Evolutionary conservation across 1,140 invertebrate species (phyloP), one percentile per base, ranked within the genome.

Genomic region (Battus philenor): DNA sequence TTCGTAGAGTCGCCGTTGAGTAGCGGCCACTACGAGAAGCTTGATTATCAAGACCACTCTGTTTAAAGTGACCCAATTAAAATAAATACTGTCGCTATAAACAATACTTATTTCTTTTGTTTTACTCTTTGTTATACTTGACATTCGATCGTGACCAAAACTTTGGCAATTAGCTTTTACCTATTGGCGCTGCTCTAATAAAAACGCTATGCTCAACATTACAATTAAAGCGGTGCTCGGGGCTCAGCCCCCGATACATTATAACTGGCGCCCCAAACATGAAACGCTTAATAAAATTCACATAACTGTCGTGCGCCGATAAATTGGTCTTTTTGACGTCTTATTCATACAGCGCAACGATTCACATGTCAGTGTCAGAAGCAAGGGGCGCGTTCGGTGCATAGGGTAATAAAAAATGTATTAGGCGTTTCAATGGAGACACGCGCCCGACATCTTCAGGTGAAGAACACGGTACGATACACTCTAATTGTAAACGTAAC

Each of bases 251-350:
- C 62, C 62, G 51, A 39, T 24, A 49, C 48, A 60, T 54, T 54
- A 56, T 60, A 61, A 58, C 60, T 57, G 53, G 59, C 66, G 45
- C 73, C 71, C 69, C 48, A 69, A 62, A 65, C 68, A 71, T 74
- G 70, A 68, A 71, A 70, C 65, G 72, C 55, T 62, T 73, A 71
- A 76, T 76, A 81, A 78, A 78, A 69, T 72, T 58, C 71, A 61
- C 59, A 54, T 65, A 60, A 46, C 54, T 57, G 54, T 53, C 49
- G 54, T 56, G 59, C 60, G 52, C 53, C 47, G 54, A 62, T 59
- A 68, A 70, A 77, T 79, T 82, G 78, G 63, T 69, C 73, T 77
- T 81, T 82, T 82, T 68, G 75, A 76, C 68, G 67, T 74, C 68
- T 82, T 71, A 64, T 75, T 79, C 72, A 75, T 45, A 31, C 36